These are phyloP conservation scores for Parnassius glacialis DNA, from an alignment of 2,888 invertebrate genomes.

Conservation along the genomic window DNA sequence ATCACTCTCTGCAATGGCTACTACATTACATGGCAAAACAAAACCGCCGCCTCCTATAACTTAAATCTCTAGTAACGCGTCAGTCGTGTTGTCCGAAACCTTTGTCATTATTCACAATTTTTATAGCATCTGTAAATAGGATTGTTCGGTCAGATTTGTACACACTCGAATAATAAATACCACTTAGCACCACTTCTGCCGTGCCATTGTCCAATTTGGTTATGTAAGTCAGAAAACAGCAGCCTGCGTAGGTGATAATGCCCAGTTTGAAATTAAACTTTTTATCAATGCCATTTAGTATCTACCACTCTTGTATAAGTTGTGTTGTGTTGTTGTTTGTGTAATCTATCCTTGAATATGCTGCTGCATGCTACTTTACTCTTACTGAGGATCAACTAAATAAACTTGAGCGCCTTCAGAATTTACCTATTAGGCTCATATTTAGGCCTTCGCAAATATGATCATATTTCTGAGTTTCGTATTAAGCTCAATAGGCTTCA, in stretches of 20 bases:
- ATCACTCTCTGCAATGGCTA: no score
- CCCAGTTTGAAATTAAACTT: constrained; percentile 18
- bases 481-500: no score
- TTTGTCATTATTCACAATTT: constrained; percentile 31
- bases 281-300: constrained; percentile 12
- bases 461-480: no score
- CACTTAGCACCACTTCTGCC: constrained; percentile 33
- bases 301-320: neutral
- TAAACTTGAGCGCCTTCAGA: no score
- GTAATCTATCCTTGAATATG: no score
- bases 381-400: no score
- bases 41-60: constrained; percentile 10
- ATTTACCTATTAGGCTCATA: no score
- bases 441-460: no score
- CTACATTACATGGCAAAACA: no score
- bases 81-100: constrained; percentile 33
- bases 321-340: no score
- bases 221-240: constrained; percentile 14
- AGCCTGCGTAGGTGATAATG: constrained; percentile 1
- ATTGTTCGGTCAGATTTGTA: constrained; percentile 27
- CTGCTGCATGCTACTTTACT: no score
- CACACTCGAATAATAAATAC: constrained; percentile 32
- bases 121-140: constrained; percentile 21
- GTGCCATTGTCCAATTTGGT: constrained; percentile 22
- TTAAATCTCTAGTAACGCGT: constrained; percentile 9